Evolutionary conservation across 2,113 vertebrate species (phyloP), one percentile per base, ranked within the genome.

Genomic region (Corythornis madagascariensis): DNA sequence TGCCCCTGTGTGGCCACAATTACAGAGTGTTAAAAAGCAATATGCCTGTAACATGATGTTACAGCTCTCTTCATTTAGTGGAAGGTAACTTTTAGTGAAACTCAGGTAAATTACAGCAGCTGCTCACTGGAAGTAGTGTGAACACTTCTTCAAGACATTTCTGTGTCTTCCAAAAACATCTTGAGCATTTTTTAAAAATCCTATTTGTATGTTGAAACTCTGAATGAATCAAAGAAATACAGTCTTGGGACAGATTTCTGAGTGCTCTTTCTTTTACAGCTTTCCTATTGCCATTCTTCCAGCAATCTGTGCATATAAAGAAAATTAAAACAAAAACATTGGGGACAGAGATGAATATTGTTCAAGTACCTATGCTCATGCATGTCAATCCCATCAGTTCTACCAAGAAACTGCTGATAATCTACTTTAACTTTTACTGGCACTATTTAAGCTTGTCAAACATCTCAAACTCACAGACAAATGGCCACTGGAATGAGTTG

Each of bases 1-100:
- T 88, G 93, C 89, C 95, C 91, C 92, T 86, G 3, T 11, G 82
- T 92, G 93, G 92, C 52, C 79, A 25, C 50, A 38, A 3, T 8
- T 21, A 1, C 55, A 38, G 14, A 63, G 0, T 0, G 3, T 28
- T 10, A 4, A 20, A n/a, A 22, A 29, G 13, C 14, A 20, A 3
- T 7, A 19, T 2, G 8, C 2, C 6, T 55, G 13, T 8, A 18
- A 2, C 50, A 13, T 13, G 31, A 71, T 22, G 31, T 75, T 28
- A 14, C 11, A 24, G 45, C 57, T 67, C 5, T 38, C 35, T 45
- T 11, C 55, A 8, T 2, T 31, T 38, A 16, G 8, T 4, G 47
- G 55, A 13, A 57, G 52, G 35, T 1, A 53, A 19, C 26, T 29
- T 29, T 28, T 10, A 60, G 42, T 2, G 66, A n/a, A 74, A 52